Evolutionary conservation across 2,888 invertebrate species (phyloP).

Genomic region (Cepaea hortensis): DNA sequence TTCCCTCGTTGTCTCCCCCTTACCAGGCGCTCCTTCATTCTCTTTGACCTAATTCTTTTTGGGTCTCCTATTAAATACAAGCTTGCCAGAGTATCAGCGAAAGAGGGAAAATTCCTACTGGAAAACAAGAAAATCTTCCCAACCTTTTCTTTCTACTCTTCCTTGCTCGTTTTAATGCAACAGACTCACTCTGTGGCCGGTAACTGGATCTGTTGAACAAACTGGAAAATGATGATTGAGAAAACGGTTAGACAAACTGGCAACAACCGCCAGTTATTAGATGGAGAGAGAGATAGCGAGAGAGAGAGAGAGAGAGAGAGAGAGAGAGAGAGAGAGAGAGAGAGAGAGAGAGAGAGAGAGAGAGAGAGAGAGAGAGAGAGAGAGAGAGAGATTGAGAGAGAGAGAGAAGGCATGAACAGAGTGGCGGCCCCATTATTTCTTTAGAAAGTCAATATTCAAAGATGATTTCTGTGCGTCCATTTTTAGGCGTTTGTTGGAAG

Average conservation of each 20-base stretch:
- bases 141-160: no score
- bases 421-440: no score
- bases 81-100: no score
- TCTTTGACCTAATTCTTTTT: not conserved
- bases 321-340: slow-evolving; percentile 13
- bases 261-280: not conserved
- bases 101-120: no score
- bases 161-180: no score
- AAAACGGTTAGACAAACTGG: not conserved
- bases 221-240: not conserved
- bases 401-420: no score
- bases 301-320: not conserved
- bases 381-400: not conserved
- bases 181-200: not conserved
- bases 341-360: not conserved
- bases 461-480: no score
- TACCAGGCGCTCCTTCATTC: not conserved
- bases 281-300: not conserved
- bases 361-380: not conserved
- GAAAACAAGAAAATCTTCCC: no score
- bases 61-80: not conserved
- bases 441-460: no score
- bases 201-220: not conserved
- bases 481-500: no score
- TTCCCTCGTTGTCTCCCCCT: no score